These are phyloP conservation scores for Lagenorhynchus albirostris DNA, from an alignment of 2,113 vertebrate species.

Conservation along the genomic window DNA sequence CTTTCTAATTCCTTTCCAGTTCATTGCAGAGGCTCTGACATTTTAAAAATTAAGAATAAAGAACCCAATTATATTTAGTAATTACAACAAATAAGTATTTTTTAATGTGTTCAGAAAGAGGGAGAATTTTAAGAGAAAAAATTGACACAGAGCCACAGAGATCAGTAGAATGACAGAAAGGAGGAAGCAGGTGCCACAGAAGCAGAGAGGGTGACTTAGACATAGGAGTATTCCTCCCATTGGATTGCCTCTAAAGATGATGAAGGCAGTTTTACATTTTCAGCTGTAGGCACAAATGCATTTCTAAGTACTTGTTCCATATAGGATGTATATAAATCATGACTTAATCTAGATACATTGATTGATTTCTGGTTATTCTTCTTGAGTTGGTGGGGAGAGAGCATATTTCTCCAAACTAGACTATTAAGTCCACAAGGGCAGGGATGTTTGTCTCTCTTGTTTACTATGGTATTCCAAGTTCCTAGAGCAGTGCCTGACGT, in stretches of 20 bases:
- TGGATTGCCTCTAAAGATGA: neutral
- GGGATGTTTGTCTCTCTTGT: neutral
- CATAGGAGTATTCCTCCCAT: neutral
- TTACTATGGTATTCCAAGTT: neutral
- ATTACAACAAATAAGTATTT: neutral
- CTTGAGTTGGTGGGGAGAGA: neutral
- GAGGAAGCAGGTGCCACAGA: neutral
- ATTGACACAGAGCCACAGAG: neutral
- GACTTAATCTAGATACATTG: neutral
- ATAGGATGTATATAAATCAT: neutral
- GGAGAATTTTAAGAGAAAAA: neutral
- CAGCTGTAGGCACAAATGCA: neutral
- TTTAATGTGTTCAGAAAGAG: neutral
- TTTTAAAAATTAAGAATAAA: slow-evolving; percentile 6
- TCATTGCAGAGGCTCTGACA: neutral
- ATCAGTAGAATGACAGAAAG: neutral
- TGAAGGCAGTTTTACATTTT: neutral
- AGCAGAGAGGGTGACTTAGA: neutral
- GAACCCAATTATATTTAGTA: neutral
- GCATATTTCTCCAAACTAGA: neutral
- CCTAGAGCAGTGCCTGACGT: neutral
- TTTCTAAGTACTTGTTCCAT: neutral
- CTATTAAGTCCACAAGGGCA: neutral
- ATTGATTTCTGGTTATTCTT: neutral
- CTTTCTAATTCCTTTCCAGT: neutral